Conservation (phyloP, 2,113 vertebrate genomes). For the Eolophus roseicapilla region DNA sequence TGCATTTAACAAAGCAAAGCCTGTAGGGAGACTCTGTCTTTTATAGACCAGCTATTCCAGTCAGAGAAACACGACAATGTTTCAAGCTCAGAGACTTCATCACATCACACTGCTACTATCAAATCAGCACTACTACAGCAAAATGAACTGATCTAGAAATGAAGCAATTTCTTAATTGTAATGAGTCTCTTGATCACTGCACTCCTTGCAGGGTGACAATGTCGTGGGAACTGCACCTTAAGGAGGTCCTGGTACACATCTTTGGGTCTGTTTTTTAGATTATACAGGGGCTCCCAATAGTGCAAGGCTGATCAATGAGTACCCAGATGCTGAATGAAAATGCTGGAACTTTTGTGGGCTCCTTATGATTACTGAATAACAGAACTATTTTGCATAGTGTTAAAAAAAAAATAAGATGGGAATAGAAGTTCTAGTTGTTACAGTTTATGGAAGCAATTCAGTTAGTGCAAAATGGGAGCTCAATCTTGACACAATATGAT, state of each 20-base stretch:
- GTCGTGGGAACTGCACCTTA: not conserved
- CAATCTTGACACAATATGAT: not conserved
- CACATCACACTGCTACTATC: not conserved
- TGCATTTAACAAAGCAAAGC: constrained; percentile 2
- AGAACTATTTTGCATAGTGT: not conserved
- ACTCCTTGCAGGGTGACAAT: not conserved
- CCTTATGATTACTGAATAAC: not conserved
- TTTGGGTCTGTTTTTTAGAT: not conserved
- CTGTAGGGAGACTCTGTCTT: not conserved
- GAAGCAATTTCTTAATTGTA: not conserved
- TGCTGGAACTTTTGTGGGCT: not conserved
- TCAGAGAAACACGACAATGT: not conserved
- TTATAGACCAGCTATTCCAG: not conserved
- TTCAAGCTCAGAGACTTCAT: not conserved
- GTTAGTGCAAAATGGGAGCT: not conserved
- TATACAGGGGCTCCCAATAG: not conserved
- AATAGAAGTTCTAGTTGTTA: not conserved
- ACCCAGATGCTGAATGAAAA: not conserved
- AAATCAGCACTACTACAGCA: not conserved
- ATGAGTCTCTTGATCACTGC: not conserved
- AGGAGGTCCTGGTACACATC: fast-evolving
- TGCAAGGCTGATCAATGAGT: not conserved
- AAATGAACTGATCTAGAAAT: not conserved
- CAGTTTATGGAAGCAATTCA: not conserved
- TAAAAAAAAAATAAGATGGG: not conserved